Percentiles rank a stretch among this genome's conserved stretches.
Conservation (phyloP, 2,888 invertebrate species). For the Drosophila siamana region DNA sequence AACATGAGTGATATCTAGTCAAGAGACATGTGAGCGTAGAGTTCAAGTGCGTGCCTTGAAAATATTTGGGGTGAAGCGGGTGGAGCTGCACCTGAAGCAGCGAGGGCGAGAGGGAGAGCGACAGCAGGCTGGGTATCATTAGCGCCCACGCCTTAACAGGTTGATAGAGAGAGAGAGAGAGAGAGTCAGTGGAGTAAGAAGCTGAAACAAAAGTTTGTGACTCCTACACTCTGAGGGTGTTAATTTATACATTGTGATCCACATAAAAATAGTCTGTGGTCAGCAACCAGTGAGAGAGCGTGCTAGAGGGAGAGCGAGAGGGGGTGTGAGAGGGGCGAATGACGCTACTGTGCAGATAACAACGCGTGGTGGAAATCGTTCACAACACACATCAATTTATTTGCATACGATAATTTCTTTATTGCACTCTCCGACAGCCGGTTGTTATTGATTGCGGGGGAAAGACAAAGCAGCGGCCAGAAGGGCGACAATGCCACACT, state of each 20-base stretch:
- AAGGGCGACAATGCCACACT: not conserved
- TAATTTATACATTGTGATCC: constrained; percentile 67
- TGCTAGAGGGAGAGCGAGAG: not conserved
- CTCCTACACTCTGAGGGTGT: constrained; percentile 52
- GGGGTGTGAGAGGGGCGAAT: not conserved
- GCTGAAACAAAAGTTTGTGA: constrained; percentile 42
- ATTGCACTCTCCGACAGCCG: constrained; percentile 51
- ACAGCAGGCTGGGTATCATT: not conserved
- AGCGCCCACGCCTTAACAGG: constrained; percentile 4
- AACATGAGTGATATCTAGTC: not conserved
- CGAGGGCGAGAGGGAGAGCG: not conserved
- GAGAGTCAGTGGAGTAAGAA: not conserved
- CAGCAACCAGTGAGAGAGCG: constrained; percentile 6
- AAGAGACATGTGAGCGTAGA: constrained; percentile 18
- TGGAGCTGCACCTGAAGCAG: not conserved
- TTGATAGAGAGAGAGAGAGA: not conserved
- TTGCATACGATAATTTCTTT: constrained; percentile 74
- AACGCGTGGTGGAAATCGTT: constrained; percentile 37
- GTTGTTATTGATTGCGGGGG: constrained; percentile 7
- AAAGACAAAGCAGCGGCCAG: not conserved
- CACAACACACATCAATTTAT: constrained; percentile 61
- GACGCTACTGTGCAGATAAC: constrained; percentile 55
- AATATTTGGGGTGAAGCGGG: not conserved
- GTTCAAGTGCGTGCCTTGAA: constrained; percentile 54
- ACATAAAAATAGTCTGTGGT: constrained; percentile 61